Conservation (phyloP, 2,797 vertebrate species). For the Tadarida brasiliensis region DNA sequence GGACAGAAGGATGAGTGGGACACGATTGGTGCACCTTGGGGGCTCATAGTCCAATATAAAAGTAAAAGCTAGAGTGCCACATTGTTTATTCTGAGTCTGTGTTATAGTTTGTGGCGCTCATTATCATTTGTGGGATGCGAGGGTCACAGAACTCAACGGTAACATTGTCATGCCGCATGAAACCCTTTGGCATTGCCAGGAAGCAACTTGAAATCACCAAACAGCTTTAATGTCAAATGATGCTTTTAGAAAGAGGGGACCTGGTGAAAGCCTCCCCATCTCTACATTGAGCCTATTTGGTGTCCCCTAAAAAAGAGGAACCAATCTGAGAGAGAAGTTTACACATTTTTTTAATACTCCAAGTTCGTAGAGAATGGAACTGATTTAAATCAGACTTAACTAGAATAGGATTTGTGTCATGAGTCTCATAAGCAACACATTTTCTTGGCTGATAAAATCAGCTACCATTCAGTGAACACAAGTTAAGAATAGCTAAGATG, state of each 20-base stretch:
- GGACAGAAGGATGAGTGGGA: neutral
- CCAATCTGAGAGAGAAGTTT: constrained; percentile 59
- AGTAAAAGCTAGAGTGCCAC: constrained; percentile 26
- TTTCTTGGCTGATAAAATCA: constrained; percentile 60
- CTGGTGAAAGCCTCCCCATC: neutral
- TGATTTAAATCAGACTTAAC: constrained; percentile 51
- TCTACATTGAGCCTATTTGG: constrained; percentile 16
- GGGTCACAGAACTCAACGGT: neutral
- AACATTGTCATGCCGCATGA: neutral
- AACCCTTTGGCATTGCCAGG: constrained; percentile 26
- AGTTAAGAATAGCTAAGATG: constrained; percentile 70
- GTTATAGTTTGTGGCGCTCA: neutral
- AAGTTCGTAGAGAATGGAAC: constrained; percentile 51
- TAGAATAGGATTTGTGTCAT: constrained; percentile 57
- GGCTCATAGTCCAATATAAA: neutral
- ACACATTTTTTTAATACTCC: constrained; percentile 64
- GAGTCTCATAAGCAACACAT: constrained; percentile 56
- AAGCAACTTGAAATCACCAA: constrained; percentile 51
- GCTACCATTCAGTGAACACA: constrained; percentile 48
- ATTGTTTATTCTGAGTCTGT: neutral
- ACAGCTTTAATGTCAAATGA: constrained; percentile 59
- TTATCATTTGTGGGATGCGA: neutral
- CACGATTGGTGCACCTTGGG: neutral
- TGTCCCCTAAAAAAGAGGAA: constrained; percentile 12
- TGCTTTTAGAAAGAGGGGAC: constrained; percentile 6